Conservation (phyloP, 2,888 invertebrate species). For the Teinopalpus imperialis region DNA sequence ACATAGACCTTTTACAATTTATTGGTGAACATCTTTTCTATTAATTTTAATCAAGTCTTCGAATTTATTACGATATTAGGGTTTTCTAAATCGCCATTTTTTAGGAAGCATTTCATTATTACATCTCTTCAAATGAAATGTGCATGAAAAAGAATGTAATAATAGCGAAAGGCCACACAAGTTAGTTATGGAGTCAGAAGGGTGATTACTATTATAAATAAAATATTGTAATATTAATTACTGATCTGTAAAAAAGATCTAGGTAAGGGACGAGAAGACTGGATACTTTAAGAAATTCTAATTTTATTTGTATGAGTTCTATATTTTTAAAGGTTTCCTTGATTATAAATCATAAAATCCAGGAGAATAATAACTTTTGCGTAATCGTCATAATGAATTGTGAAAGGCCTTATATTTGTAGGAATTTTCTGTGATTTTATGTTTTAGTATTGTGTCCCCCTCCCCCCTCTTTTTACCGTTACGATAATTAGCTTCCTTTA, state of each 20-base stretch:
- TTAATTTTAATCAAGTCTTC: background rate
- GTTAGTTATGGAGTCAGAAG: no score
- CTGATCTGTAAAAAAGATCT: background rate
- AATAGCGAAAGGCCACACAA: no score
- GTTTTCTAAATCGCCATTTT: constrained; percentile 1
- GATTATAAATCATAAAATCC: no score
- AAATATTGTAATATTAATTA: background rate
- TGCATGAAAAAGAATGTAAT: no score
- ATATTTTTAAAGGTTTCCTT: background rate
- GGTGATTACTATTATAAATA: no score
- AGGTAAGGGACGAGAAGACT: background rate
- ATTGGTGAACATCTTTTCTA: constrained; percentile 9
- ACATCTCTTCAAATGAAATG: no score
- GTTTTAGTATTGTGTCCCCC: no score
- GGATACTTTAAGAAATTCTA: constrained; percentile 1
- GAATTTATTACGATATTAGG: constrained; percentile 19
- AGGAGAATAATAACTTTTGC: no score
- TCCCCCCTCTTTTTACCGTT: no score
- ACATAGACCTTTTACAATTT: constrained; percentile 25
- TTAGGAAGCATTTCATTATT: background rate
- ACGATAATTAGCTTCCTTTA: no score
- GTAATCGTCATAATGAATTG: constrained; percentile 17
- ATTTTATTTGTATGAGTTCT: background rate
- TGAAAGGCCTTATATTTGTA: constrained; percentile 21
- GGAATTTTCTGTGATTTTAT: constrained; percentile 10